phyloP scores from a whole-genome alignment of 2,113 vertebrate species.

The Hemiscyllium ocellatum region DNA sequence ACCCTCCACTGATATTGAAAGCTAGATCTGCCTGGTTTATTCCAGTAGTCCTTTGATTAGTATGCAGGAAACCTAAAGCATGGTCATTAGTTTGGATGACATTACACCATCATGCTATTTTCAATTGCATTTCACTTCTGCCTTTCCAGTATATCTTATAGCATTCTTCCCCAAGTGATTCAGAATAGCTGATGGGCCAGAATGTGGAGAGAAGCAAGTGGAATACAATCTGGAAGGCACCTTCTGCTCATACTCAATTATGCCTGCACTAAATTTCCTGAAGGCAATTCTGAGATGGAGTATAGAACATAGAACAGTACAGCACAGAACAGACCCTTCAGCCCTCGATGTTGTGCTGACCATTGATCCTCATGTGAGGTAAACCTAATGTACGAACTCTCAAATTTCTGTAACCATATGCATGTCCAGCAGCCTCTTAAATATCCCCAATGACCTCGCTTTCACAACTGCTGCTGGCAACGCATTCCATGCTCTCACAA shows the following conservation, averaged over 20 bases:
- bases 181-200: not conserved
- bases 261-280: not conserved
- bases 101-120: not conserved
- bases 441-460: too few species aligned
- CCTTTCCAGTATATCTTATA: not conserved
- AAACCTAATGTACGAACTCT: too few species aligned
- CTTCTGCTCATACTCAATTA: not conserved
- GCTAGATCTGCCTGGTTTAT: not conserved
- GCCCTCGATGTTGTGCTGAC: too few species aligned
- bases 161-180: not conserved
- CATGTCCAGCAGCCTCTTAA: too few species aligned
- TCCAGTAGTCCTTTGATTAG: not conserved
- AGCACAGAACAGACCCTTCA: too few species aligned
- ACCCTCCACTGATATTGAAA: not conserved
- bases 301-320: too few species aligned
- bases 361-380: too few species aligned
- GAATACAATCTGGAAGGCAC: not conserved
- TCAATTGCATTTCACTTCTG: not conserved
- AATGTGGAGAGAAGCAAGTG: not conserved
- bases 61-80: not conserved
- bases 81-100: not conserved
- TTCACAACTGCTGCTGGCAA: too few species aligned
- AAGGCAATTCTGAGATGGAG: not conserved
- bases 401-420: too few species aligned
- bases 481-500: too few species aligned